Percentiles rank a stretch among this genome's conserved stretches.
Conservation (phyloP, 2,113 vertebrate genomes). For the Sylvia atricapilla region DNA sequence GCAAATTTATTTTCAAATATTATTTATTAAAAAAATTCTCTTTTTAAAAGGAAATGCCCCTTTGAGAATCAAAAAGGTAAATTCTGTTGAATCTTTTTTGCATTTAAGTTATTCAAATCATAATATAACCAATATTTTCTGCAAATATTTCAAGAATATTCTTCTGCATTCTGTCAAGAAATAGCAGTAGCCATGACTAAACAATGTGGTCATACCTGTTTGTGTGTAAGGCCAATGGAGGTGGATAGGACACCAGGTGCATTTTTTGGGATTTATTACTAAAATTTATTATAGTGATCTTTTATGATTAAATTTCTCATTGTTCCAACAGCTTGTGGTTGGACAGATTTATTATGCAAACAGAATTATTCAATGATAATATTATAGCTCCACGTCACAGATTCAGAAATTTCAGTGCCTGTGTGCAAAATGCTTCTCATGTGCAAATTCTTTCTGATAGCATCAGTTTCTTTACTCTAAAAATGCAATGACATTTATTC, state of each 20-base stretch:
- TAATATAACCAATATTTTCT: not conserved
- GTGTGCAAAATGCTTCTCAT: not conserved
- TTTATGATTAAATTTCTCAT: constrained; percentile 25
- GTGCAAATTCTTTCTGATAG: not conserved
- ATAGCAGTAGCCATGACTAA: not conserved
- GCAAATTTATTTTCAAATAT: not conserved
- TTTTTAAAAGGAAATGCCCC: not conserved
- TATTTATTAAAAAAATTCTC: not conserved
- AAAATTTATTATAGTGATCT: not conserved
- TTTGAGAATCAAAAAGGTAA: not conserved
- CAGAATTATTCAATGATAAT: not conserved
- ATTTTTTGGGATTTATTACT: not conserved
- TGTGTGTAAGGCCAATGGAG: not conserved
- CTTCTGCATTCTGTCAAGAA: not conserved
- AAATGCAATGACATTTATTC: not conserved
- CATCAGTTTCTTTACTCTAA: not conserved
- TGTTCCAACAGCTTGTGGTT: not conserved
- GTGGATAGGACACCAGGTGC: not conserved
- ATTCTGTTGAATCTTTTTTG: not conserved
- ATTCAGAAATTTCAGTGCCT: not conserved
- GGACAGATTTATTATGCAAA: not conserved
- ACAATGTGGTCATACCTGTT: not conserved
- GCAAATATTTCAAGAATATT: not conserved
- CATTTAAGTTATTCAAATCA: not conserved
- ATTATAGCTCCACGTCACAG: not conserved